phyloP scores from a whole-genome alignment of 2,888 invertebrate species.

The Apodemia duryi region DNA sequence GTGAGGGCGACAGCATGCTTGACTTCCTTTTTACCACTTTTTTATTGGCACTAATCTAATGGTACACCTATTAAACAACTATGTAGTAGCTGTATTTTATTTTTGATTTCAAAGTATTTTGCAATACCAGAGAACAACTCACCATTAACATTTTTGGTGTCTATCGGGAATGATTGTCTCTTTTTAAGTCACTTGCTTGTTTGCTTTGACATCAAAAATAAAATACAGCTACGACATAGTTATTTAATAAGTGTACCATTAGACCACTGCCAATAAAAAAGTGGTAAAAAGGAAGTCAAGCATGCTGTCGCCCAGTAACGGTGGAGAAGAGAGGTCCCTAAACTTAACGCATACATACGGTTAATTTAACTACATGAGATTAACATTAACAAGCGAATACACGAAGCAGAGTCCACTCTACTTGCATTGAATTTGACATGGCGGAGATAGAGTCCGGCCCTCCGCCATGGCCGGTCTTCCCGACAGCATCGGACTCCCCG shows the following conservation, averaged over 20 bases:
- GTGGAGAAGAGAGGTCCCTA: constrained; percentile 74
- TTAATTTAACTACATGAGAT: constrained; percentile 70
- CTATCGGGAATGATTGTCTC: no score
- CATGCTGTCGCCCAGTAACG: constrained; percentile 70
- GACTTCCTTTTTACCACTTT: constrained; percentile 68
- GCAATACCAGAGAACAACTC: no score
- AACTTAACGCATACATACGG: constrained; percentile 79
- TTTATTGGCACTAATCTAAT: no score
- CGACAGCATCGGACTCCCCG: constrained; percentile 75
- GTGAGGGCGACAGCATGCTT: constrained; percentile 67
- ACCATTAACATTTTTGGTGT: no score
- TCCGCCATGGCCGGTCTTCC: constrained; percentile 73
- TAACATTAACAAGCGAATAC: constrained; percentile 76
- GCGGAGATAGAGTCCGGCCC: constrained; percentile 75
- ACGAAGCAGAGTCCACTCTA: constrained; percentile 77
- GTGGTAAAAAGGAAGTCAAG: constrained; percentile 73
- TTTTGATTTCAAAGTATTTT: no score
- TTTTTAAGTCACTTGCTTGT: no score
- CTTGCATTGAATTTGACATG: constrained; percentile 49
- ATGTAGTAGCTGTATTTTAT: no score
- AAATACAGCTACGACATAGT: no score
- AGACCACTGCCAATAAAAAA: no score
- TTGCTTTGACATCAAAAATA: no score
- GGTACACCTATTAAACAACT: no score
- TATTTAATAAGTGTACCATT: no score